A percentile compares a stretch with the other conserved stretches of the same genome.
phyloP scores from a whole-genome alignment of 2,888 invertebrate genomes.

The Drosophila mayaguana region DNA sequence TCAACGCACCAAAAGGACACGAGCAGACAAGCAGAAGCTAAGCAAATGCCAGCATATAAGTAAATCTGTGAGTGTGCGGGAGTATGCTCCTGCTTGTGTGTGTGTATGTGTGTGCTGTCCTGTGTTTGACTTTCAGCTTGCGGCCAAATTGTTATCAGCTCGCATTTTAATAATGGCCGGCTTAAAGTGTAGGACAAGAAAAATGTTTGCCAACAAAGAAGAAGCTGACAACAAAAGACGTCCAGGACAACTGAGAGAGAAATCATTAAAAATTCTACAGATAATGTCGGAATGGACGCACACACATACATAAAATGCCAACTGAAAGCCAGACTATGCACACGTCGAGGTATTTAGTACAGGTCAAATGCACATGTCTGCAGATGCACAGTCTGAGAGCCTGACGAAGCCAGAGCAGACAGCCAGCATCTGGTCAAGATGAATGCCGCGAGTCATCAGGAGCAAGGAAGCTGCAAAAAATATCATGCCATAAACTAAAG shows the following conservation, averaged over 20 bases:
- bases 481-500: conserved; percentile 4
- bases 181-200: conserved; percentile 79
- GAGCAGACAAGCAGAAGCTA: conserved; percentile 64
- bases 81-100: conserved; percentile 15
- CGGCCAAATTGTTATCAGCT: conserved; percentile 77
- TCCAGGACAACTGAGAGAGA: conserved; percentile 49
- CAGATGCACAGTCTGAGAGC: conserved; percentile 27
- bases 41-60: conserved; percentile 50
- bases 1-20: conserved; percentile 73
- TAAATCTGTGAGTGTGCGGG: conserved; percentile 1
- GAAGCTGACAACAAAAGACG: conserved; percentile 57
- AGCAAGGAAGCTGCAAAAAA: conserved; percentile 11
- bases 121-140: conserved; percentile 76
- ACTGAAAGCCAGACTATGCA: conserved; percentile 38
- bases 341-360: conserved; percentile 61
- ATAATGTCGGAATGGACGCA: conserved; percentile 35
- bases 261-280: conserved; percentile 73
- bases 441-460: conserved; percentile 39
- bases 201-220: conserved; percentile 77
- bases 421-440: conserved; percentile 42
- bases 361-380: conserved; percentile 69
- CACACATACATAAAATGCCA: conserved; percentile 21
- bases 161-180: conserved; percentile 79
- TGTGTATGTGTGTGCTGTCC: conserved; percentile 35
- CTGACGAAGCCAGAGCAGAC: conserved; percentile 10